Evolutionary conservation across 2,888 invertebrate species (phyloP), one percentile per base, ranked within the genome.

Genomic region (Argyresthia goedartella): DNA sequence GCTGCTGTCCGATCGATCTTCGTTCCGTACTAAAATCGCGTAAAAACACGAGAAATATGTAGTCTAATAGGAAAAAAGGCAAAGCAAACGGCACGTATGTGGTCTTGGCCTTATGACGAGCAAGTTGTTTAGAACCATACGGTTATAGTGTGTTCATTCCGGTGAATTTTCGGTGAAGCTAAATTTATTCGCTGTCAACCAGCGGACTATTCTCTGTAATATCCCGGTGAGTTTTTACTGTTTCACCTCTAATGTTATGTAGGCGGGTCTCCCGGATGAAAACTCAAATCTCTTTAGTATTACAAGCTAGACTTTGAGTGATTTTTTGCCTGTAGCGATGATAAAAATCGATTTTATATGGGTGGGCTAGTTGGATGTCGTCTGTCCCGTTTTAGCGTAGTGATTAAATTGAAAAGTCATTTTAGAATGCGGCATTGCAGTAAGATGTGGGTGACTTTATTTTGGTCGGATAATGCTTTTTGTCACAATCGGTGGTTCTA

Each of bases 281-380:
- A 51, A 50, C 51, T 59, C 56, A 52, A 50, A 62, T 56, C 64
- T 66, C 58, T 59, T 58, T 58, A 55, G 60, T 55, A 59, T 60
- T 64, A 56, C 56, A 53, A 56, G 53, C 56, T 34, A 45, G 56
- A 63, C 66, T 69, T 66, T 61, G 58, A 63, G 56, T 54, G 58
- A 59, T 64, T 65, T 61, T 66, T 60, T 48, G 57, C 54, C 60
- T 60, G 57, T 46, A 61, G 69, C 66, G 69, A 67, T 63, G 71
- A 70, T 80, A 76, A 85, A 86, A 87, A 87, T 87, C 87, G 85
- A 87, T 87, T 74, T 69, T 66, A 77, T 66, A 79, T 84, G 86
- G 87, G 86, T 86, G 86, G 82, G 82, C 68, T 75, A 67, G 68
- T 6, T 65, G 62, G 60, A 61, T 52, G 55, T 55, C 54, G 44